Evolutionary conservation across 1,140 invertebrate genomes (phyloP), one percentile per base, ranked within the genome.

Genomic region (Drosophila oshimai): DNA sequence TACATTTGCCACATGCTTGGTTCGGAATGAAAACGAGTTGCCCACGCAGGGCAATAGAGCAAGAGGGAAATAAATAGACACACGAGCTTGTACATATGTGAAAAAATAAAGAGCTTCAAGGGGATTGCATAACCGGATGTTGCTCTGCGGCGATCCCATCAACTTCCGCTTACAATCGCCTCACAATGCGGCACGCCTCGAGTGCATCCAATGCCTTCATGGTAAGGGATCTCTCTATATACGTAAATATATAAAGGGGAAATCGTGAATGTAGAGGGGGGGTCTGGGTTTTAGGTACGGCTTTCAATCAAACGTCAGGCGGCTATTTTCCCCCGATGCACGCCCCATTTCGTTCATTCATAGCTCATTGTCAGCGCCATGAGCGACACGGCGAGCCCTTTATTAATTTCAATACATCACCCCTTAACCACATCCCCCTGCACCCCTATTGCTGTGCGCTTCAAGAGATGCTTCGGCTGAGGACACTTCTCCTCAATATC

Each of bases 371-470:
- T 84, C 74, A 78, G 39, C 64, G 79, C 57, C 54, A 18, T 61
- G 51, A 29, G 22, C 28, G 68, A 55, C 62, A 42, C 28, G 26
- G 58, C 41, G 80, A 74, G 70, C 70, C 74, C 74, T 78, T 79
- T 79, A 84, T 78, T 83, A 83, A 83, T 83, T 86, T 83, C 80
- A 71, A 74, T 83, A 71, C 80, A 78, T 84, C 69, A 50, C 12
- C 57, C 50, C 55, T n/a, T n/a, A n/a, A n/a, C n/a, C n/a, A n/a
- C n/a, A n/a, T n/a, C 28, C 24, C 34, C 20, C 22, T 17, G 44
- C 37, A 13, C 28, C 44, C 17, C 58, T 12, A n/a, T 17, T 4
- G 10, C 9, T 6, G 17, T 13, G n/a, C 6, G n/a, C 17, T 28
- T 60, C n/a, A 37, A 64, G 58, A 20, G 39, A 17, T 28, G 36